A percentile compares a stretch with the other conserved stretches of the same genome.
These are phyloP conservation scores for Dryadula phaetusa DNA, from an alignment of 2,888 invertebrate species.

Conservation along the genomic window DNA sequence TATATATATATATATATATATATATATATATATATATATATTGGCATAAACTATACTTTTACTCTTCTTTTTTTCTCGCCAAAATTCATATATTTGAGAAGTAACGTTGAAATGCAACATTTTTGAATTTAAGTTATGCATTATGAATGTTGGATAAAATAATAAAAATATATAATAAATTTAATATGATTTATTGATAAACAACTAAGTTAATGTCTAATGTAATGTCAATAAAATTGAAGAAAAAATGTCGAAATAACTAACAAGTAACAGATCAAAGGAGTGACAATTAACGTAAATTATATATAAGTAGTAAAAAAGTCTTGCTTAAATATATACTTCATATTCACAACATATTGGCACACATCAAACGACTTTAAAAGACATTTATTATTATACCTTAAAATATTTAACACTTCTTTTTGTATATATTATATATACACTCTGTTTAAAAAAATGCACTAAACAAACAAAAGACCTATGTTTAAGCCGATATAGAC, in stretches of 20 bases:
- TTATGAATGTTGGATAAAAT: too few relatives aligned
- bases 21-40: too few relatives aligned
- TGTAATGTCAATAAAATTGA: conserved; percentile 13
- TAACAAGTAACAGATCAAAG: conserved; percentile 10
- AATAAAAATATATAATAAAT: too few relatives aligned
- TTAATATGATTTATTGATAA: conserved; percentile 14
- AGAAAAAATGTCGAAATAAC: conserved; percentile 7
- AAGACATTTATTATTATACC: background rate
- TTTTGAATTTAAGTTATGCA: too few relatives aligned
- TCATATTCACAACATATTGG: background rate
- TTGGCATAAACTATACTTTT: too few relatives aligned
- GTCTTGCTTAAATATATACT: background rate
- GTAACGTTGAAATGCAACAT: too few relatives aligned
- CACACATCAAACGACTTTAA: background rate
- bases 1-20: too few relatives aligned
- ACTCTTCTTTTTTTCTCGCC: too few relatives aligned
- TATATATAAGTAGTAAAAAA: background rate
- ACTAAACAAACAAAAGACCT: background rate
- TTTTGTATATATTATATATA: too few relatives aligned
- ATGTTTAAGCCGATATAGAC: background rate
- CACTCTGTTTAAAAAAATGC: background rate
- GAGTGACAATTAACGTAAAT: background rate
- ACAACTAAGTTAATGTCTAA: background rate
- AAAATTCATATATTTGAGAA: too few relatives aligned
- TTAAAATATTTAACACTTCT: background rate